Conservation (phyloP, 2,888 invertebrate genomes). For the Oligia strigilis region DNA sequence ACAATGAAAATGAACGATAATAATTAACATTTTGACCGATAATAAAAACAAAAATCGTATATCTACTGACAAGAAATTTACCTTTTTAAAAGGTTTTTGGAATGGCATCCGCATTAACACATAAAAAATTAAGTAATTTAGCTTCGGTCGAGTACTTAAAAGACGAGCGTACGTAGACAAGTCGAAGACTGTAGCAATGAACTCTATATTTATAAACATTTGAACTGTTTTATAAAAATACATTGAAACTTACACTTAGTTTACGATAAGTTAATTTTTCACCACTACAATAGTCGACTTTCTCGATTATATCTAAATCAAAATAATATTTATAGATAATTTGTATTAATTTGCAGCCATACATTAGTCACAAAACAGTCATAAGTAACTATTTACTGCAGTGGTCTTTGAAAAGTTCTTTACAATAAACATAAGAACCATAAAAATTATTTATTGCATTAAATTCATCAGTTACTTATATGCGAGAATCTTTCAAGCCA, state of each 20-base stretch:
- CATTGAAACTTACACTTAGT: slow-evolving; percentile 40
- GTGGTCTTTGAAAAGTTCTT: slow-evolving; percentile 41
- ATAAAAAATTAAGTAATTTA: slow-evolving; percentile 71
- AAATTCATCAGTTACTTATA: slow-evolving; percentile 5
- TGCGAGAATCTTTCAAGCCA: not conserved
- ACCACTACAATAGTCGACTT: slow-evolving; percentile 52
- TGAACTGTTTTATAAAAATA: slow-evolving; percentile 51
- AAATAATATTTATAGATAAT: slow-evolving; percentile 45
- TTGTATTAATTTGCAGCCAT: slow-evolving; percentile 40
- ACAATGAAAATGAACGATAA: slow-evolving; percentile 85
- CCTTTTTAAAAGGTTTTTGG: slow-evolving; percentile 89
- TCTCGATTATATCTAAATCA: slow-evolving; percentile 41
- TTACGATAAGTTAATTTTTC: slow-evolving; percentile 21
- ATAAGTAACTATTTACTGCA: slow-evolving; percentile 37
- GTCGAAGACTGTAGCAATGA: slow-evolving; percentile 54
- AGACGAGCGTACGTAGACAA: slow-evolving; percentile 44
- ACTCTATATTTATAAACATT: slow-evolving; percentile 33
- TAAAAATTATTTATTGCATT: not conserved
- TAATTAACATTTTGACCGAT: slow-evolving; percentile 80
- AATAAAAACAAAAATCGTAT: slow-evolving; percentile 82
- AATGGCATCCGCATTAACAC: slow-evolving; percentile 85
- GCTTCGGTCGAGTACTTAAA: slow-evolving; percentile 61
- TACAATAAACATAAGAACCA: slow-evolving; percentile 4
- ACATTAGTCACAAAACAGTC: slow-evolving; percentile 38
- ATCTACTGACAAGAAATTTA: slow-evolving; percentile 90